phyloP scores from a whole-genome alignment of 92 coral and sea anemone species.

The Pocillopora grandis region DNA sequence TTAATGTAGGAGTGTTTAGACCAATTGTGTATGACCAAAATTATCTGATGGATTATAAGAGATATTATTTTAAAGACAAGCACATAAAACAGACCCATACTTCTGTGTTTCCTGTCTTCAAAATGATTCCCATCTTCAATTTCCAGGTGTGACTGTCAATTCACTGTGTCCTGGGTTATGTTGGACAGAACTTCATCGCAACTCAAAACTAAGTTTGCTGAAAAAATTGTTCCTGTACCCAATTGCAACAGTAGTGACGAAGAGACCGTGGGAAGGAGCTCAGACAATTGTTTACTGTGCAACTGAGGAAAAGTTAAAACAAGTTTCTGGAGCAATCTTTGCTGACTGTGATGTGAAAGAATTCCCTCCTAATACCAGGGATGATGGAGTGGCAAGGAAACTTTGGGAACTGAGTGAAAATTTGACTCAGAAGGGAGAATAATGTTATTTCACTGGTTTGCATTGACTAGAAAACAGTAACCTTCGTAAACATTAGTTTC shows the following conservation, averaged over 20 bases:
- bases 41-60: too few relatives aligned
- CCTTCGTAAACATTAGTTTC: too few relatives aligned
- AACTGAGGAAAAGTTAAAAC: conserved; percentile 68
- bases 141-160: conserved; percentile 91
- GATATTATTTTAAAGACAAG: too few relatives aligned
- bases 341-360: conserved; percentile 72
- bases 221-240: conserved; percentile 70
- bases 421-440: conserved; percentile 32
- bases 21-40: too few relatives aligned
- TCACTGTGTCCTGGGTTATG: conserved; percentile 91
- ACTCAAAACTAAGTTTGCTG: conserved; percentile 55
- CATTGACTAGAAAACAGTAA: too few relatives aligned
- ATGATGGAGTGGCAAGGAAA: conserved; percentile 89
- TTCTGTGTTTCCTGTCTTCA: too few relatives aligned
- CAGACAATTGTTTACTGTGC: conserved; percentile 93
- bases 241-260: conserved; percentile 67
- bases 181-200: conserved; percentile 84
- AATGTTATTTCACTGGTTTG: too few relatives aligned
- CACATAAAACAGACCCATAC: too few relatives aligned
- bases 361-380: conserved; percentile 76
- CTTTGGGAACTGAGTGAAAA: conserved; percentile 94
- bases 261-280: conserved; percentile 90
- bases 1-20: too few relatives aligned
- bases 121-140: neutral
- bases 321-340: conserved; percentile 81